Evolutionary conservation across 2,888 invertebrate species (phyloP).

Genomic region (Enchytraeus crypticus): DNA sequence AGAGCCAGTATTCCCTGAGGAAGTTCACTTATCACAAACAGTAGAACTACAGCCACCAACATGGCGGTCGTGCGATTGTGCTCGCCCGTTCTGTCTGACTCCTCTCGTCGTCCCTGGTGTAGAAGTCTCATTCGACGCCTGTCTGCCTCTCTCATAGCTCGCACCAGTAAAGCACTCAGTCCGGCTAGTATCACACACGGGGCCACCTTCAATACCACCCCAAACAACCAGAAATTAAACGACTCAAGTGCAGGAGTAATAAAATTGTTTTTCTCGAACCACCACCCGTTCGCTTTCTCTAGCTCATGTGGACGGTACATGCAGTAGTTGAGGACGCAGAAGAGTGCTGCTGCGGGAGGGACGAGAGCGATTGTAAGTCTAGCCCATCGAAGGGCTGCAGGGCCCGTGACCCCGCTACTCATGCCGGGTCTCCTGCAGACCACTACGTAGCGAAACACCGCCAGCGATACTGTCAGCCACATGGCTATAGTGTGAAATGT

Average conservation of each 20-base stretch:
- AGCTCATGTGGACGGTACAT: constrained; percentile 26
- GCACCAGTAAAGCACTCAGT: constrained; percentile 59
- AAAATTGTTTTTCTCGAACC: constrained; percentile 34
- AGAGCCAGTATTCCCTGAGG: constrained; percentile 69
- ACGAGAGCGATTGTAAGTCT: constrained; percentile 38
- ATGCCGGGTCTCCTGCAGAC: constrained; percentile 42
- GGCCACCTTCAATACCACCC: constrained; percentile 83
- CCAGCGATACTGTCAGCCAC: constrained; percentile 81
- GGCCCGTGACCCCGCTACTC: constrained; percentile 2
- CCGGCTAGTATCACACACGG: constrained; percentile 79
- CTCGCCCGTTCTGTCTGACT: constrained; percentile 50
- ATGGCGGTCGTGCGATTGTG: constrained; percentile 70
- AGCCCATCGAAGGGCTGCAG: constrained; percentile 40
- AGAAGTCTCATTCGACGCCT: constrained; percentile 47
- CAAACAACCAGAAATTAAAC: constrained; percentile 82
- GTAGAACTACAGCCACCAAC: constrained; percentile 73
- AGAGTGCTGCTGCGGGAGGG: constrained; percentile 34
- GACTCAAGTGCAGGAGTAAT: constrained; percentile 34
- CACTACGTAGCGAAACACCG: constrained; percentile 74
- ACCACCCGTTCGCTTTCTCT: constrained; percentile 31
- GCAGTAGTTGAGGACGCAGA: constrained; percentile 44
- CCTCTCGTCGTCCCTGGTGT: constrained; percentile 36
- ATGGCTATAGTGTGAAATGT: constrained; percentile 75
- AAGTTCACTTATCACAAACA: constrained; percentile 80
- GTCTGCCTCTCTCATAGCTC: constrained; percentile 71